Conservation (phyloP, 2,888 invertebrate species). For the Synergus laeviventris region DNA sequence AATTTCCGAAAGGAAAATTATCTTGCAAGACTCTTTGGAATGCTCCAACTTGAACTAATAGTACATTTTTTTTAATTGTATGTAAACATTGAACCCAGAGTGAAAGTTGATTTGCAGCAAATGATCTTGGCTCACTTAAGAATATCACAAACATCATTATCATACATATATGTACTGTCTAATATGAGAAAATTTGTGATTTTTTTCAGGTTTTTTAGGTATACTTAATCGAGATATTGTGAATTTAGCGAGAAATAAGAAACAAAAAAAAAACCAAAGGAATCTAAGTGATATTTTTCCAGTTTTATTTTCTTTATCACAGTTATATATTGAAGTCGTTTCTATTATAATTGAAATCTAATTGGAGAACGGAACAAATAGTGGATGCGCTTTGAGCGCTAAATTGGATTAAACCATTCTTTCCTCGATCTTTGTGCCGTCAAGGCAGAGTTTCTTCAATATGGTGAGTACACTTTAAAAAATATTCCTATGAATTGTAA, state of each 20-base stretch:
- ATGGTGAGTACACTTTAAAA: conserved; percentile 63
- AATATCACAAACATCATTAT: neutral
- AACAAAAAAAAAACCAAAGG: conserved; percentile 61
- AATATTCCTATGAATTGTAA: neutral
- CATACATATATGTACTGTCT: neutral
- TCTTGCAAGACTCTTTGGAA: neutral
- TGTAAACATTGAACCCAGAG: conserved; percentile 39
- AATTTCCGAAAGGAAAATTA: neutral
- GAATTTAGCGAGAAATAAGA: conserved; percentile 24
- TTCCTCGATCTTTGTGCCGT: conserved; percentile 58
- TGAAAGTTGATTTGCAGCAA: neutral
- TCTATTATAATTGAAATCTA: conserved; percentile 43
- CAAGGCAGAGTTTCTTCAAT: conserved; percentile 64
- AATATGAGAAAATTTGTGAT: neutral
- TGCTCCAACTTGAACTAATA: neutral
- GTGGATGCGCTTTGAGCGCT: conserved; percentile 42
- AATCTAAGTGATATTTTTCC: conserved; percentile 63
- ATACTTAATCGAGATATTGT: neutral
- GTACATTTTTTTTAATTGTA: conserved; percentile 7
- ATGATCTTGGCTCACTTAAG: conserved; percentile 1
- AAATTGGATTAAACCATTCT: conserved; percentile 38
- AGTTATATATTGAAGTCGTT: conserved; percentile 26
- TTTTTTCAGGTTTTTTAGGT: conserved; percentile 53
- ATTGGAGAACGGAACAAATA: conserved; percentile 46
- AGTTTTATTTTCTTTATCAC: conserved; percentile 44